Evolutionary conservation across 2,113 vertebrate species (phyloP).

Genomic region (Perognathus longimembris): DNA sequence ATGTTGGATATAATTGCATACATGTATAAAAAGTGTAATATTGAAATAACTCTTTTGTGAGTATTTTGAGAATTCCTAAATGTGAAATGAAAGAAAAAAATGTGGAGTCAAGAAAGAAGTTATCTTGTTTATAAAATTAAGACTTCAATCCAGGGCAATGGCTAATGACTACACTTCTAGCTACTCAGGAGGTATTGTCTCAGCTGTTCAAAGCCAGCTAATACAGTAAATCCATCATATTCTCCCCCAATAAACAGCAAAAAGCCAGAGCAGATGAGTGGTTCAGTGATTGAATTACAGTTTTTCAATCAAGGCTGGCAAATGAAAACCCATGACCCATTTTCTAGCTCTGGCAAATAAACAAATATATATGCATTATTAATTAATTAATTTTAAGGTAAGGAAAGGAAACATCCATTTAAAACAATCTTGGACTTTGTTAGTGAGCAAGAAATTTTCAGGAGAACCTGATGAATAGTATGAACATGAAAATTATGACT

Average conservation of each 20-base stretch:
- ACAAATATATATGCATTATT: too few relatives aligned
- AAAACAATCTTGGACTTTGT: background rate
- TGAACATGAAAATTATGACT: constrained; percentile 13
- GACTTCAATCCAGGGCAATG: too few relatives aligned
- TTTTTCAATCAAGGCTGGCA: too few relatives aligned
- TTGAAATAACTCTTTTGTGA: background rate
- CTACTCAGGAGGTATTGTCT: too few relatives aligned
- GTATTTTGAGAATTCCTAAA: background rate
- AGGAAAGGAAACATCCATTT: background rate
- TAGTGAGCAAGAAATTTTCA: background rate
- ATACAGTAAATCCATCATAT: too few relatives aligned
- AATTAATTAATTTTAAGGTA: background rate
- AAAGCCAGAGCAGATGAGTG: too few relatives aligned
- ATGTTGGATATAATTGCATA: background rate
- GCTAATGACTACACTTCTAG: too few relatives aligned
- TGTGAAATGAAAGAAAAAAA: background rate
- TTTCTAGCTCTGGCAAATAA: too few relatives aligned
- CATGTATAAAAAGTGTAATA: background rate
- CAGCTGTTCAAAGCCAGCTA: too few relatives aligned
- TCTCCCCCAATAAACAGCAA: too few relatives aligned
- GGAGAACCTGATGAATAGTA: background rate
- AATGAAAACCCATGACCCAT: too few relatives aligned
- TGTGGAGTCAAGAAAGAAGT: background rate
- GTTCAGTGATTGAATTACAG: too few relatives aligned
- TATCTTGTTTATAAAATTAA: background rate